Base-by-base conservation (phyloP, 2,888 invertebrate genomes). In the Allolobophora icterica region DNA sequence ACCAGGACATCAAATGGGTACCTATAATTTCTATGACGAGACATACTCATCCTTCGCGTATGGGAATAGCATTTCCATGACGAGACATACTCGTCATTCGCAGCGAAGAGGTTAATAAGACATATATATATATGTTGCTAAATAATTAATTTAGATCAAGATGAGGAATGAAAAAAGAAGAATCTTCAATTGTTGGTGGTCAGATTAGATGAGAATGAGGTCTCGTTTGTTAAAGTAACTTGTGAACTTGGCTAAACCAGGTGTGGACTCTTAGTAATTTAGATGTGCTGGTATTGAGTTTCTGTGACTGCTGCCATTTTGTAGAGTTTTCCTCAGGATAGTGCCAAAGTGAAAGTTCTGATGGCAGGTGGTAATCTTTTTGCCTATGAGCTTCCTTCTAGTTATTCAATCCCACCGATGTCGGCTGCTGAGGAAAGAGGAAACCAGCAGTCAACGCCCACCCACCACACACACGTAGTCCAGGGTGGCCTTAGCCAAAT, bases 371-470 rank as follows among this genome's bases (percentile, higher is more conserved):
- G 95, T 89, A 94, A 94, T 42, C 95, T 97, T 92, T 97, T 96
- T 95, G 97, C 97, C 21, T 97, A 97, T 96, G 97, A 98, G 95
- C 94, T 97, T 93, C 97, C 97, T 90, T 95, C 95, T 24, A 93
- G 93, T 0, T 93, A 94, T 24, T 93, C 94, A 17, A 94, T 94
- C 92, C 93, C 94, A 84, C 93, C 94, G 84, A 93, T 94, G 91
- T 92, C 94, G 38, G 94, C 93, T 21, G 94, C 94, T 91, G 95
- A 95, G 89, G 94, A 94, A 90, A 92, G 92, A 71, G 71, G 6
- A 30, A 71, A 92, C 42, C 30, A 71, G 71, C 71, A 71, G 71
- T 71, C 71, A 71, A 71, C 71, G 8, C 71, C 71, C 71, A 71
- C 71, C 71, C 71, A 71, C 71, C 71, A 71, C 71, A n/a, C n/a